Evolutionary conservation across 2,797 vertebrate species (phyloP), one percentile per base, ranked within the genome.

Genomic region (Xiphophorus birchmanni): DNA sequence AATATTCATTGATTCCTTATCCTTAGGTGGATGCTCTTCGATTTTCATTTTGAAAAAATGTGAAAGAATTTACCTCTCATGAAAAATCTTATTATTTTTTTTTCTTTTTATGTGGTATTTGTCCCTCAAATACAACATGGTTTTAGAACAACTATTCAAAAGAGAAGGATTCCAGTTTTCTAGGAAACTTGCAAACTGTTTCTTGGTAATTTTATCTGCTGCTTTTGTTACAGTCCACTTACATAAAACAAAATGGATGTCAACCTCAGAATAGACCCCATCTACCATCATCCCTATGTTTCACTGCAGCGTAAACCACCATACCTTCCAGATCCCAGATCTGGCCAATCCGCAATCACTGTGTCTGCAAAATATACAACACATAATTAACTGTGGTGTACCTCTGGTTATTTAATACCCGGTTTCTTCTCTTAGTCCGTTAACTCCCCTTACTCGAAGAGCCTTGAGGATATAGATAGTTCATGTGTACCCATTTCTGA

Each of bases 1-100:
- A 89, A 94, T 94, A 91, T 90, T 84, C 80, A 94, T 93, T 78
- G 91, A 94, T 94, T 90, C 75, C 82, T 83, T 89, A 88, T 92
- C 87, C 48, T 73, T 44, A 29, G 79, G 75, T 88, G 88, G 79
- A 92, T 85, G 75, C 80, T 37, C 29, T 91, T 93, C 76, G 74
- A 94, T 93, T 91, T 85, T 50, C 32, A 74, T 81, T 84, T 83
- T 87, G 76, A 58, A 90, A 89, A 90, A 92, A 90, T 86, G 75
- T 0, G 2, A 84, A 85, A 77, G 63, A 77, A 81, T 87, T 88
- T 84, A 56, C 37, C 3, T 74, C 77, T 75, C 44, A 3, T 81
- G 48, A 83, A 75, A 80, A 72, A 90, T 42, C 37, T 2, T 9
- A 2, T 35, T 8, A 2, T 15, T 52, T 52, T 50, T 54, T 54